Conservation (phyloP, 2,888 invertebrate genomes). For the Cosmia pyralina region DNA sequence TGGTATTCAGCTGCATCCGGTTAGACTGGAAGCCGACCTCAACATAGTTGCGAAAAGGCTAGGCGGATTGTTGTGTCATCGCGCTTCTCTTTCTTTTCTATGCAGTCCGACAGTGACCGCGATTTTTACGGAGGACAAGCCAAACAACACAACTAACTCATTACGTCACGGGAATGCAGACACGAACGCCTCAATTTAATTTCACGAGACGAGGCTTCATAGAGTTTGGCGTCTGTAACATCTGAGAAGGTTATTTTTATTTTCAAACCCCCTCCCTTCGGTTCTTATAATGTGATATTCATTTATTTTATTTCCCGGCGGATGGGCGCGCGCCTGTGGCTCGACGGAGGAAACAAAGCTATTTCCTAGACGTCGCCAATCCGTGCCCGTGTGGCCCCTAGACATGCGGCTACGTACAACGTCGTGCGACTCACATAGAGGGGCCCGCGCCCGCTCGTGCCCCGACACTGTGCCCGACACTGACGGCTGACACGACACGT, state of each 20-base stretch:
- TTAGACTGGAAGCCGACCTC: too few relatives aligned
- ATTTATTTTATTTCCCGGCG: conserved; percentile 86
- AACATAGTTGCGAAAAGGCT: too few relatives aligned
- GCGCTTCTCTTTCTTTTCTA: too few relatives aligned
- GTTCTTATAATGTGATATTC: conserved; percentile 81
- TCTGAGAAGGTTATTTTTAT: conserved; percentile 76
- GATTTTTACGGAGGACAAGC: too few relatives aligned
- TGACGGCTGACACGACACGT: conserved; percentile 62
- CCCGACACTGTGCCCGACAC: conserved; percentile 47
- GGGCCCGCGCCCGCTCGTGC: conserved; percentile 26
- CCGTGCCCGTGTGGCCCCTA: conserved; percentile 64
- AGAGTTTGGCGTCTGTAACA: conserved; percentile 73
- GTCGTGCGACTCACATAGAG: conserved; percentile 22
- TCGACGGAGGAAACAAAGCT: conserved; percentile 85
- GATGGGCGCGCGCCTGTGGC: conserved; percentile 77
- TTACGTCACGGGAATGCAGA: conserved; percentile 66
- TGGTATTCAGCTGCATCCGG: too few relatives aligned
- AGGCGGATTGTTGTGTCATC: too few relatives aligned
- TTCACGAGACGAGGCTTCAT: conserved; percentile 73
- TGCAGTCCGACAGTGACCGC: too few relatives aligned
- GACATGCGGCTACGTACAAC: conserved; percentile 46
- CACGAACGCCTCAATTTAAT: conserved; percentile 77
- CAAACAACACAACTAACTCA: conserved; percentile 65
- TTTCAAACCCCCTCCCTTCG: conserved; percentile 65
- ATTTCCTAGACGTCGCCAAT: conserved; percentile 82